Percentiles rank a stretch among this genome's conserved stretches.
Evolutionary conservation across 2,113 vertebrate species (phyloP).

Genomic region (Pseudorectes ferrugineus): DNA sequence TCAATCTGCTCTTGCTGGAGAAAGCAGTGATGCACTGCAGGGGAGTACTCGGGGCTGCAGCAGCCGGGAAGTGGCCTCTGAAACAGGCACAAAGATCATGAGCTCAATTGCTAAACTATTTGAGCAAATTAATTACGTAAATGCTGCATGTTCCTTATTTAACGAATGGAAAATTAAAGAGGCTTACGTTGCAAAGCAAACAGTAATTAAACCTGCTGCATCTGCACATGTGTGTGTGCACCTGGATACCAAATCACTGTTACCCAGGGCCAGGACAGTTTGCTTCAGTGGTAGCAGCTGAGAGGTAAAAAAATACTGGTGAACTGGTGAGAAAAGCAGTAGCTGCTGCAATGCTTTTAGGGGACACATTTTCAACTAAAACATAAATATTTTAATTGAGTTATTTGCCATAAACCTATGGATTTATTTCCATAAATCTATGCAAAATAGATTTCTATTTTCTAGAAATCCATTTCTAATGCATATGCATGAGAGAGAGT

Average conservation of each 20-base stretch:
- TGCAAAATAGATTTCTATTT: neutral
- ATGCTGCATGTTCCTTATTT: slow-evolving; percentile 9
- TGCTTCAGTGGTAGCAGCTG: neutral
- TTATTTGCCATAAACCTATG: neutral
- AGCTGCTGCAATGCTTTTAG: neutral
- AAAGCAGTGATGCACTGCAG: neutral
- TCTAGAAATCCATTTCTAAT: neutral
- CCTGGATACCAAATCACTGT: slow-evolving; percentile 5
- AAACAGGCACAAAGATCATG: neutral
- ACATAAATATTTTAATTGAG: neutral
- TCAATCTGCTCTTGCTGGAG: neutral
- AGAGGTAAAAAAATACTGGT: neutral
- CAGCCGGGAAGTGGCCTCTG: neutral
- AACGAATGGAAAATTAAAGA: slow-evolving; percentile 39
- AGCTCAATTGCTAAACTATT: neutral
- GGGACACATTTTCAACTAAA: neutral
- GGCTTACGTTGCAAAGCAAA: slow-evolving; percentile 37
- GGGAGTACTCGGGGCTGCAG: neutral
- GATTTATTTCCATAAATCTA: neutral
- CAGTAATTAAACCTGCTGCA: slow-evolving; percentile 35
- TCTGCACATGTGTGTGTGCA: neutral
- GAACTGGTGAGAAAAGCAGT: neutral
- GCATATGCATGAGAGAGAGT: neutral
- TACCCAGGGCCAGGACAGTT: neutral
- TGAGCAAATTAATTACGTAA: slow-evolving; percentile 24